Conservation (phyloP, 2,888 invertebrate genomes). For the Hecatera dysodea region DNA sequence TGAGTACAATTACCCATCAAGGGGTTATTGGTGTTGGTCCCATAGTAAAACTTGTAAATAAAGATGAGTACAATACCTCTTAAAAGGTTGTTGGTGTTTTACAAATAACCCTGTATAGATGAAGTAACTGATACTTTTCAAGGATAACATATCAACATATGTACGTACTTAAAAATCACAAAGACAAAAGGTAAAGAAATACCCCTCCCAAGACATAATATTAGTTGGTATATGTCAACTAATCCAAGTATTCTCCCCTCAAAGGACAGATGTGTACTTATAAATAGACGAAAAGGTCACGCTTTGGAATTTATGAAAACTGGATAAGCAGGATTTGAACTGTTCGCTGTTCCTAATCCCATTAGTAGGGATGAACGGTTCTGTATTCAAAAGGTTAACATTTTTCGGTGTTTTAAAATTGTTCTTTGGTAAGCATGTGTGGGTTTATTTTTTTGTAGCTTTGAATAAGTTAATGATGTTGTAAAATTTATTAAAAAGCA, state of each 20-base stretch:
- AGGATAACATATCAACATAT: not conserved
- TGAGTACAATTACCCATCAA: too few relatives aligned
- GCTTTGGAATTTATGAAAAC: conserved; percentile 43
- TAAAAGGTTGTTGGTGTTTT: too few relatives aligned
- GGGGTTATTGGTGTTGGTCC: too few relatives aligned
- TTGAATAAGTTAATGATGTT: not conserved
- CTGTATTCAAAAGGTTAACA: conserved; percentile 4
- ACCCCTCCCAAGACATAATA: not conserved
- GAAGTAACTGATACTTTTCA: not conserved
- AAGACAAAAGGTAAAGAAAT: not conserved
- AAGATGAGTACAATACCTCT: too few relatives aligned
- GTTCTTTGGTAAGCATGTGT: conserved; percentile 14
- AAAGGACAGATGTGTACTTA: conserved; percentile 52
- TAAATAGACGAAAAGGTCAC: conserved; percentile 48
- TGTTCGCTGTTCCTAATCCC: conserved; percentile 21
- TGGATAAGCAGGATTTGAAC: conserved; percentile 41
- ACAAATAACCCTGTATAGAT: not conserved
- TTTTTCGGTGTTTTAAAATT: conserved; percentile 20
- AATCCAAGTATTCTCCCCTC: conserved; percentile 19
- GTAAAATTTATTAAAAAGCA: too few relatives aligned
- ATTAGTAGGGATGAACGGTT: conserved; percentile 36
- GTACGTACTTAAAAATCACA: not conserved
- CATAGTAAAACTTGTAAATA: too few relatives aligned
- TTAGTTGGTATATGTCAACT: conserved; percentile 2
- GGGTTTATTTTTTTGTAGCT: conserved; percentile 11